Evolutionary conservation across 2,888 invertebrate genomes (phyloP), one percentile per base, ranked within the genome.

Genomic region (Drosophila putrida): DNA sequence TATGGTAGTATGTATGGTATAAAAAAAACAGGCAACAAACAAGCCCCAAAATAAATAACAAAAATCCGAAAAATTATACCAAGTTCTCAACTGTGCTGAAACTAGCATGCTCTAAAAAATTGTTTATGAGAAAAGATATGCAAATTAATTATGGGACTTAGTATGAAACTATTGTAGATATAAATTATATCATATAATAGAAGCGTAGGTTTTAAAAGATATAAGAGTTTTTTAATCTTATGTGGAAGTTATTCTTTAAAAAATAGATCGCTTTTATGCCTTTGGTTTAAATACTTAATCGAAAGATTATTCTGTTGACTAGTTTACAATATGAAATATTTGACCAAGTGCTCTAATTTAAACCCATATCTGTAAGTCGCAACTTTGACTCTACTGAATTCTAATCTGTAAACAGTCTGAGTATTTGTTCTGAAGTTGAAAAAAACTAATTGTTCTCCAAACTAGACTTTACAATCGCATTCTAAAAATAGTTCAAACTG

Each of bases 11-110:
- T 3, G n/a, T n/a, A n/a, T n/a, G n/a, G n/a, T n/a, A n/a, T n/a
- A 41, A 6, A 31, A 31, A 8, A 28, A 31, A 31, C 8, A 6
- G 8, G 39, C 6, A 44, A 15, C 59, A 65, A 68, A 54, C 28
- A 58, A 55, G 13, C 31, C 39, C 25, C 11, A 59, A 50, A 61
- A 72, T 65, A 59, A 50, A 64, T 60, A 57, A 54, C 20, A 51
- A 61, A 44, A 46, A 35, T 25, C 43, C 13, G 11, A n/a, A 36
- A 53, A 60, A 57, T 20, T 35, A 28, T 25, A 39, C 33, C 70
- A 55, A 59, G 1, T 20, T 20, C 33, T 51, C 25, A 31, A 71
- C 46, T 15, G n/a, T n/a, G 33, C 35, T 65, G 15, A 35, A 54
- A 36, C 36, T 15, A 31, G 33, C 46, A 75, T 58, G 71, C 57